Conservation (phyloP, 2,113 vertebrate species). For the Calidris pugnax region DNA sequence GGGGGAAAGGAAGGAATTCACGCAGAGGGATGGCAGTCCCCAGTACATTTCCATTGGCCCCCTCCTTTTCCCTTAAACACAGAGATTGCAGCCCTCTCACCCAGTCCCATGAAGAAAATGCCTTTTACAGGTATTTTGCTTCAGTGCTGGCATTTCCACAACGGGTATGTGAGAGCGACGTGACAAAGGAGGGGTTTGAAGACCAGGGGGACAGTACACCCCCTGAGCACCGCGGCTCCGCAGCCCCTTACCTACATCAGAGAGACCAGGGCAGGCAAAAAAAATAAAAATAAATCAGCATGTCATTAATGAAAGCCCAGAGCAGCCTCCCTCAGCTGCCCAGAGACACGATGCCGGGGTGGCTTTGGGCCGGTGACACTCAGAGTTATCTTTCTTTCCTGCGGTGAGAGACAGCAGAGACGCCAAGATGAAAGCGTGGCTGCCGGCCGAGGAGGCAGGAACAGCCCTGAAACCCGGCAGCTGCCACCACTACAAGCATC, state of each 20-base stretch:
- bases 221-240: rapidly evolving
- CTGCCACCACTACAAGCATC: neutral
- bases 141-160: rapidly evolving
- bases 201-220: neutral
- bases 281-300: neutral
- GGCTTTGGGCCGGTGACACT: neutral
- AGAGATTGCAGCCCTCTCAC: rapidly evolving
- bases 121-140: neutral
- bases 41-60: rapidly evolving
- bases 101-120: rapidly evolving
- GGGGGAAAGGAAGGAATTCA: neutral
- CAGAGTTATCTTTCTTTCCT: neutral
- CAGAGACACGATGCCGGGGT: neutral
- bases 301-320: neutral
- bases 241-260: rapidly evolving
- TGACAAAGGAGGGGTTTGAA: rapidly evolving
- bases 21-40: rapidly evolving
- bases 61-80: neutral
- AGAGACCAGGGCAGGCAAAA: rapidly evolving
- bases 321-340: neutral
- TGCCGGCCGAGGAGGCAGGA: neutral
- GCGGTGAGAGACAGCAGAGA: neutral
- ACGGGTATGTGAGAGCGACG: rapidly evolving
- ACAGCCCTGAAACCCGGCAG: rapidly evolving
- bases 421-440: neutral